A percentile compares a stretch with the other conserved stretches of the same genome.
Evolutionary conservation across 2,113 vertebrate species (phyloP).

Genomic region (Chionodraco myersi): DNA sequence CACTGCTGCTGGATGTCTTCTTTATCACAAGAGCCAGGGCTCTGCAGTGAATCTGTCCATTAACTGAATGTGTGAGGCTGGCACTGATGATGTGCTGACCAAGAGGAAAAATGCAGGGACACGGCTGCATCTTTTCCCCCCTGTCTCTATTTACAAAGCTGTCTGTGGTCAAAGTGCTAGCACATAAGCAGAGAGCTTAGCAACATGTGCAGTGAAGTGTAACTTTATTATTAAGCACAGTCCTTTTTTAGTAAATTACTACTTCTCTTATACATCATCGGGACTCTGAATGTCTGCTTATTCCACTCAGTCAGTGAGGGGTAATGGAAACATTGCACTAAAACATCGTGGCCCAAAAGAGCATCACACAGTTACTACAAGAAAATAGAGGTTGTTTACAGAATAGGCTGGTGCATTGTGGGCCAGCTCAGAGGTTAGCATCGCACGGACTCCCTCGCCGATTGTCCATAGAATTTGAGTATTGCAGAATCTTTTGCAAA

Average conservation of each 20-base stretch:
- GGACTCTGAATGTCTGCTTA: background rate
- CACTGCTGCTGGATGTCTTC: slow-evolving; percentile 47
- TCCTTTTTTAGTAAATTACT: slow-evolving; percentile 1
- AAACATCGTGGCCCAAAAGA: too few relatives aligned
- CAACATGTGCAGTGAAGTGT: slow-evolving; percentile 1
- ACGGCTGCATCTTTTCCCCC: slow-evolving; percentile 37
- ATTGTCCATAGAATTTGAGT: too few relatives aligned
- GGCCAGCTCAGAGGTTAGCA: too few relatives aligned
- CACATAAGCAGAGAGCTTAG: slow-evolving; percentile 13
- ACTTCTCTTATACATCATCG: background rate
- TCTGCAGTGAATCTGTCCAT: slow-evolving; percentile 59
- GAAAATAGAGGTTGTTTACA: too few relatives aligned
- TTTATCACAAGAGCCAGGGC: slow-evolving; percentile 56
- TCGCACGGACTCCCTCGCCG: too few relatives aligned
- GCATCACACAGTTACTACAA: too few relatives aligned
- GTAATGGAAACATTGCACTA: too few relatives aligned
- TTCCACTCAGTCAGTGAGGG: background rate
- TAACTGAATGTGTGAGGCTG: slow-evolving; percentile 61
- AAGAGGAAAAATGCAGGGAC: slow-evolving; percentile 18
- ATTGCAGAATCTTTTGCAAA: too few relatives aligned
- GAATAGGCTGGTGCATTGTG: too few relatives aligned
- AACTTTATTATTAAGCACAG: background rate
- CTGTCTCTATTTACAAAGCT: slow-evolving; percentile 33
- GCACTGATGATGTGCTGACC: slow-evolving; percentile 56
- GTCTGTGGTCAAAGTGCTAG: slow-evolving; percentile 2